phyloP scores from a whole-genome alignment of 2,888 invertebrate species.

The Polyommatus iphigenia region DNA sequence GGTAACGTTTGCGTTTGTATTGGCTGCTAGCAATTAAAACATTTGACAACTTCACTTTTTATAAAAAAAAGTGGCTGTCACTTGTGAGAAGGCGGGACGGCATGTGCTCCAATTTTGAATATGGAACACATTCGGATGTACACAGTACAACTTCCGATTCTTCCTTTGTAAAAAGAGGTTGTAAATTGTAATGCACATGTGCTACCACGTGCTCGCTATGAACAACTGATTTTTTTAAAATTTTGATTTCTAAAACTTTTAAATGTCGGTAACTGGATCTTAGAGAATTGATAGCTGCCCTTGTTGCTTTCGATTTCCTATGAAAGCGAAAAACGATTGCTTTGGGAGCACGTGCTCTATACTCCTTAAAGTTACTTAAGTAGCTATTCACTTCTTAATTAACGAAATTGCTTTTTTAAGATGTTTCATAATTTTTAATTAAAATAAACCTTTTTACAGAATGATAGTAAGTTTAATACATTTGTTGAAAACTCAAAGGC shows the following conservation, averaged over 20 bases:
- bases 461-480: too few species aligned
- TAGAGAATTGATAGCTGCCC: background rate
- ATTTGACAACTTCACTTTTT: conserved; percentile 6
- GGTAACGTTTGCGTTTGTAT: background rate
- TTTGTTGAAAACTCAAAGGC: too few species aligned
- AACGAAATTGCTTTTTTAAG: too few species aligned
- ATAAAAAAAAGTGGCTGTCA: conserved; percentile 34
- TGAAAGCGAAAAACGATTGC: conserved; percentile 1
- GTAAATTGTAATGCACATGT: conserved; percentile 56
- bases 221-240: conserved; percentile 52
- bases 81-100: conserved; percentile 48
- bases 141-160: conserved; percentile 63
- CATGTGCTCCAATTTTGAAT: conserved; percentile 52
- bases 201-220: conserved; percentile 57
- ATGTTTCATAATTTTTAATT: too few species aligned
- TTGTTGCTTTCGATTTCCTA: conserved; percentile 2
- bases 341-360: background rate
- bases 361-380: too few species aligned
- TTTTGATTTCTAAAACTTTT: conserved; percentile 42
- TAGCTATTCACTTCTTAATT: too few species aligned
- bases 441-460: too few species aligned
- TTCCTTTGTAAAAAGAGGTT: conserved; percentile 53
- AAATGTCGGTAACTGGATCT: conserved; percentile 26
- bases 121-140: conserved; percentile 55
- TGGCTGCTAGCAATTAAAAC: background rate